phyloP scores from a whole-genome alignment of 2,797 vertebrate species.

The Phataginus tricuspis region DNA sequence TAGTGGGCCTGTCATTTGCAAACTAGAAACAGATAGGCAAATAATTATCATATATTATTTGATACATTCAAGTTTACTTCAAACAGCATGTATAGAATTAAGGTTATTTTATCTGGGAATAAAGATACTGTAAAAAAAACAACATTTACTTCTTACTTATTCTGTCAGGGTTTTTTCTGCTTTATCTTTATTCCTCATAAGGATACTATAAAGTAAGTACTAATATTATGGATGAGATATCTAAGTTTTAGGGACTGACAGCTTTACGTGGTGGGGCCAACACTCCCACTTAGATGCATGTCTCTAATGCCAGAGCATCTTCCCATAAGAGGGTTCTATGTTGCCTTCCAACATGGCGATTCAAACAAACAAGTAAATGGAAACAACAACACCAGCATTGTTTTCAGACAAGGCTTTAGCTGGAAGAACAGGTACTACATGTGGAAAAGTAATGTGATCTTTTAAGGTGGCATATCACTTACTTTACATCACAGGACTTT shows the following conservation, averaged over 20 bases:
- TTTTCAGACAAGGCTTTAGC: background rate
- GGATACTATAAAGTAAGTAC: background rate
- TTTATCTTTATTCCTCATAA: slow-evolving; percentile 37
- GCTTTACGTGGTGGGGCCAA: background rate
- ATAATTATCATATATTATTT: background rate
- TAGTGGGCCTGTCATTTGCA: background rate
- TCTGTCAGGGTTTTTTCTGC: background rate
- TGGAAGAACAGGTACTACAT: background rate
- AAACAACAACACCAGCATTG: background rate
- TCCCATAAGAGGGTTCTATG: background rate
- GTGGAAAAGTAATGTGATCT: background rate
- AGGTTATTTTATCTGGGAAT: slow-evolving; percentile 47
- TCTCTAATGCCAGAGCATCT: background rate
- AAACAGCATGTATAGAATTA: slow-evolving; percentile 37
- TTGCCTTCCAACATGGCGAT: background rate
- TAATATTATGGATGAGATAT: slow-evolving; percentile 13
- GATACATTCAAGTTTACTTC: slow-evolving; percentile 6
- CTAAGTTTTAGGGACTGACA: slow-evolving; percentile 36
- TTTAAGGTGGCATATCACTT: background rate
- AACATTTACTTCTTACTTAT: slow-evolving; percentile 11
- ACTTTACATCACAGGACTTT: background rate
- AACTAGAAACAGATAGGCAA: background rate
- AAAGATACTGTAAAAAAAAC: background rate
- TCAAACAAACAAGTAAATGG: background rate
- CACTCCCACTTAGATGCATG: background rate